phyloP scores from a whole-genome alignment of 2,113 vertebrate genomes.

The Ellobius talpinus region DNA sequence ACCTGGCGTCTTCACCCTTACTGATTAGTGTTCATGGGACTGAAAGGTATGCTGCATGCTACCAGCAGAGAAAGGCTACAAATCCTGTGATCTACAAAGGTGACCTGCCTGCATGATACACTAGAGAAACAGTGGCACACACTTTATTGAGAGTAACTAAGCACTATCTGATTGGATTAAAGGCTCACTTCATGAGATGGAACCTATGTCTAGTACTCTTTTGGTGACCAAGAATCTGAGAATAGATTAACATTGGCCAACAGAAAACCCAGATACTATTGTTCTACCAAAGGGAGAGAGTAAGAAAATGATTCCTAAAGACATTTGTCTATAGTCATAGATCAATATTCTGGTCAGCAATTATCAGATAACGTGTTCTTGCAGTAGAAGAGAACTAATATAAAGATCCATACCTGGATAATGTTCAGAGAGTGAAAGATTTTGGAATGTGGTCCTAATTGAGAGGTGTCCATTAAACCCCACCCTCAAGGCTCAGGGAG shows the following conservation, averaged over 20 bases:
- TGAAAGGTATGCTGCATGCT: neutral
- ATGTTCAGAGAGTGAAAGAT: neutral
- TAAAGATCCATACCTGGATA: neutral
- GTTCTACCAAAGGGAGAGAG: neutral
- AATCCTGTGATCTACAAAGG: neutral
- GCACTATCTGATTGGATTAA: neutral
- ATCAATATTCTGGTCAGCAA: neutral
- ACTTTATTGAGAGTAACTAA: neutral
- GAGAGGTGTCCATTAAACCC: neutral
- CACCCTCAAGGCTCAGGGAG: neutral
- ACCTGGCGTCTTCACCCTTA: no score
- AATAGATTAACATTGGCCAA: neutral
- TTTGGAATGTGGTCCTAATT: neutral
- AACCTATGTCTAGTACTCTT: neutral
- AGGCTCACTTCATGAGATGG: neutral
- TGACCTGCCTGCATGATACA: neutral
- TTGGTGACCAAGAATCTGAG: neutral
- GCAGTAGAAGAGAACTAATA: neutral
- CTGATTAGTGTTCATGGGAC: neutral
- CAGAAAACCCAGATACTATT: neutral
- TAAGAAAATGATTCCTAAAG: neutral
- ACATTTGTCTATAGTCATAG: neutral
- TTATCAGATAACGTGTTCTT: neutral
- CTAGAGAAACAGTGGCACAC: no score
- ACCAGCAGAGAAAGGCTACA: neutral